phyloP scores from a whole-genome alignment of 35 echinoderm and acorn worm genomes.

The Apostichopus japonicus region DNA sequence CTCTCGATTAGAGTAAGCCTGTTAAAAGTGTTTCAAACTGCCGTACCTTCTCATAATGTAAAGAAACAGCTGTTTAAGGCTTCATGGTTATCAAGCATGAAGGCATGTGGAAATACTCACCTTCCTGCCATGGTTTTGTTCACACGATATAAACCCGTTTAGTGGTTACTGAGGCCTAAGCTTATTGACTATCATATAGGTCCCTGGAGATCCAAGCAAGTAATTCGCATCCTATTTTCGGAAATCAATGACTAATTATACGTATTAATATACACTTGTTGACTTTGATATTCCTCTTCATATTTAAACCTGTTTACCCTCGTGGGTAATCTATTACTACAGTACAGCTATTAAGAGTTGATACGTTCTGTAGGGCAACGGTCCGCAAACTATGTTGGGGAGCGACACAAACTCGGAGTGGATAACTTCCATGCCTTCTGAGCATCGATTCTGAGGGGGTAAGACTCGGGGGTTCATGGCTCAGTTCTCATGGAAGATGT shows the following conservation, averaged over 20 bases:
- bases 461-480: too few relatives aligned
- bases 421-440: too few relatives aligned
- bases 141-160: not conserved
- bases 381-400: too few relatives aligned
- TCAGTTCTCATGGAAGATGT: too few relatives aligned
- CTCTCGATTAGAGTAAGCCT: too few relatives aligned
- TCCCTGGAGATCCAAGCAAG: not conserved
- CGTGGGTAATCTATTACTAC: not conserved
- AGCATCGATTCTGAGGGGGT: too few relatives aligned
- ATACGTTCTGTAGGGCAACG: too few relatives aligned
- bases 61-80: not conserved
- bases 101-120: not conserved
- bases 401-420: too few relatives aligned
- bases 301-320: not conserved
- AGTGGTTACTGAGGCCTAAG: not conserved
- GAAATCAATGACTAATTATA: conserved; percentile 28
- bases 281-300: not conserved
- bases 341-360: too few relatives aligned
- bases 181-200: not conserved
- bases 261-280: not conserved
- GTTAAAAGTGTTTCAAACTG: too few relatives aligned
- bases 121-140: not conserved
- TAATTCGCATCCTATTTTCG: not conserved
- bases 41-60: too few relatives aligned
- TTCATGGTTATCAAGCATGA: not conserved